phyloP scores from a whole-genome alignment of 2,113 vertebrate species.

The Lagopus muta region DNA sequence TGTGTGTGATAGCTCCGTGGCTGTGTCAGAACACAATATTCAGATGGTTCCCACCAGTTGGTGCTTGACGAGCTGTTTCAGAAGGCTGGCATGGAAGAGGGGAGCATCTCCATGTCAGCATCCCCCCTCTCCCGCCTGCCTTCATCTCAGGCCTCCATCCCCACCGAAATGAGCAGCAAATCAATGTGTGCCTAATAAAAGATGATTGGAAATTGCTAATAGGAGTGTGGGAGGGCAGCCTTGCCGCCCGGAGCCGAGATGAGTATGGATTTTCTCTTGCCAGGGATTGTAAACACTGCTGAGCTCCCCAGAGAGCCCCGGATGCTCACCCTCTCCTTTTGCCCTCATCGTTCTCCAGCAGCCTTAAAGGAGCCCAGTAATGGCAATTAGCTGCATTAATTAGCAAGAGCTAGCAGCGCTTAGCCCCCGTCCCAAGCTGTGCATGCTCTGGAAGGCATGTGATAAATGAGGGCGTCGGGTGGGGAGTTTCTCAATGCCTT shows the following conservation, averaged over 20 bases:
- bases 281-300: neutral
- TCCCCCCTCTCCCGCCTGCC: neutral
- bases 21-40: constrained; percentile 28
- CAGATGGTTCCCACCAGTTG: constrained; percentile 38
- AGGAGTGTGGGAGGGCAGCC: constrained; percentile 25
- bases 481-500: neutral
- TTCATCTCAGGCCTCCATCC: constrained; percentile 32
- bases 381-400: constrained; percentile 60
- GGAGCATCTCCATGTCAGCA: neutral
- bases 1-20: neutral
- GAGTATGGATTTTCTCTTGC: constrained; percentile 54
- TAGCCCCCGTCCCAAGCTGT: neutral
- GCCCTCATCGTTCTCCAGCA: neutral
- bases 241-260: constrained; percentile 39
- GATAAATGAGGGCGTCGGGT: rapidly evolving
- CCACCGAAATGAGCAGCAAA: constrained; percentile 62
- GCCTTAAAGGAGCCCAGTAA: neutral
- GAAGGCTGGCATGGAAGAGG: neutral
- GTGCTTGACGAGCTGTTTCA: neutral
- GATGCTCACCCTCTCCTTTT: neutral
- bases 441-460: neutral
- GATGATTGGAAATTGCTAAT: constrained; percentile 73
- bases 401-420: neutral
- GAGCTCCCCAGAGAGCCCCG: neutral
- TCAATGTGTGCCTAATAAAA: constrained; percentile 75